Evolutionary conservation across 2,113 vertebrate species (phyloP).

Genomic region (Gobiocypris rarus): DNA sequence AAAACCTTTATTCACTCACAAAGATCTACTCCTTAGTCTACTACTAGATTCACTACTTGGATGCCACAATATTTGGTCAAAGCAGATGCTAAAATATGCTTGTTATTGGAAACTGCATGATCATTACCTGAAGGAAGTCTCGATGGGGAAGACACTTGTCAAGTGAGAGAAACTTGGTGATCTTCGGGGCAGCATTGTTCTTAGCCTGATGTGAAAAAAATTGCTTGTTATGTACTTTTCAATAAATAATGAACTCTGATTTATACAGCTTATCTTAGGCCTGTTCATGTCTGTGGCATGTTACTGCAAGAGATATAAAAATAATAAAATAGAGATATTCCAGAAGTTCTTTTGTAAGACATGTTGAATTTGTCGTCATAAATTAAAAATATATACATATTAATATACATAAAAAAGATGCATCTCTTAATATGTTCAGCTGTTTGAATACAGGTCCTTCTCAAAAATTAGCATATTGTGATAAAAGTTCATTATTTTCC

Average conservation of each 20-base stretch:
- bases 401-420: too few relatives aligned
- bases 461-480: too few relatives aligned
- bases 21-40: too few relatives aligned
- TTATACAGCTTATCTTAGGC: not conserved
- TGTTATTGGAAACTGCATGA: not conserved
- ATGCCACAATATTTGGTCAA: not conserved
- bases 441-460: too few relatives aligned
- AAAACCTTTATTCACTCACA: not conserved
- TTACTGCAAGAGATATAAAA: too few relatives aligned
- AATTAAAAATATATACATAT: too few relatives aligned
- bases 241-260: not conserved
- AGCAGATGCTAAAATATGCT: not conserved
- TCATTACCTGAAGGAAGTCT: constrained; percentile 93
- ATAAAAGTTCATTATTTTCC: too few relatives aligned
- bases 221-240: not conserved
- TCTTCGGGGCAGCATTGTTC: constrained; percentile 80
- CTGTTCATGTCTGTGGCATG: too few relatives aligned
- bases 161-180: constrained; percentile 94
- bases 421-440: too few relatives aligned
- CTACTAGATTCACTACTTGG: not conserved
- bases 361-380: too few relatives aligned
- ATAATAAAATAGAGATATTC: too few relatives aligned
- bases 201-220: constrained; percentile 63
- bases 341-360: too few relatives aligned
- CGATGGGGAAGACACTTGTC: constrained; percentile 95